Evolutionary conservation across 2,888 invertebrate species (phyloP).

Genomic region (Cactoblastis cactorum): DNA sequence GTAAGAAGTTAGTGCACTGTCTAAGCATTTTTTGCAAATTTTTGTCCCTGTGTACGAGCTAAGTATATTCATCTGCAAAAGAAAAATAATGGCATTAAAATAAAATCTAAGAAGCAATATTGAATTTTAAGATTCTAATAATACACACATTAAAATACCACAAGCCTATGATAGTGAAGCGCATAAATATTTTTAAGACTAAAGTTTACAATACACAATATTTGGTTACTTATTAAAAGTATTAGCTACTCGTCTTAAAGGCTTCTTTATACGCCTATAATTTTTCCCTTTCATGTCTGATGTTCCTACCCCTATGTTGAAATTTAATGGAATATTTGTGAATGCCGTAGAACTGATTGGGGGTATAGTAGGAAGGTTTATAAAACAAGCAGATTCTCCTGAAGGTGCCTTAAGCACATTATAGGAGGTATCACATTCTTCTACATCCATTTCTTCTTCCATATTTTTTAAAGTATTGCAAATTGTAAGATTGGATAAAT

Average conservation of each 20-base stretch:
- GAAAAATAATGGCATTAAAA: constrained; percentile 30
- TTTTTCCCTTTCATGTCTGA: constrained; percentile 12
- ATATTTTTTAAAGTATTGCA: background rate
- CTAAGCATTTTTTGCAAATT: constrained; percentile 63
- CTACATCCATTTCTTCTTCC: constrained; percentile 37
- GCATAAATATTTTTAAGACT: background rate
- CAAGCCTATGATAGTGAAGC: background rate
- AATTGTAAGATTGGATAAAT: no score
- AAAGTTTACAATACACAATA: no score
- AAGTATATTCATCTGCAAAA: constrained; percentile 59
- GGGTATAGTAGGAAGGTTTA: background rate
- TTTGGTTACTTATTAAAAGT: constrained; percentile 28
- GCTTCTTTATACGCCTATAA: constrained; percentile 22
- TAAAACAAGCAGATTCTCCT: background rate
- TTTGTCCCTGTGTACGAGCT: constrained; percentile 54
- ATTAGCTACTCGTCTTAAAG: constrained; percentile 28
- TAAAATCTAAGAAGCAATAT: constrained; percentile 13
- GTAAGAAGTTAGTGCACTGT: constrained; percentile 54
- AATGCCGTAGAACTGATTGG: background rate
- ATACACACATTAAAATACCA: background rate
- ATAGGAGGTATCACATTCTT: constrained; percentile 11
- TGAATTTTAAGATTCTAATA: constrained; percentile 4
- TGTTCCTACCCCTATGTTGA: constrained; percentile 32
- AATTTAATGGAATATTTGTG: constrained; percentile 24
- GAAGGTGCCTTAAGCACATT: background rate